Percentiles rank a stretch among this genome's conserved stretches.
Conservation (phyloP, 2,113 vertebrate species). For the Pteropus alecto region DNA sequence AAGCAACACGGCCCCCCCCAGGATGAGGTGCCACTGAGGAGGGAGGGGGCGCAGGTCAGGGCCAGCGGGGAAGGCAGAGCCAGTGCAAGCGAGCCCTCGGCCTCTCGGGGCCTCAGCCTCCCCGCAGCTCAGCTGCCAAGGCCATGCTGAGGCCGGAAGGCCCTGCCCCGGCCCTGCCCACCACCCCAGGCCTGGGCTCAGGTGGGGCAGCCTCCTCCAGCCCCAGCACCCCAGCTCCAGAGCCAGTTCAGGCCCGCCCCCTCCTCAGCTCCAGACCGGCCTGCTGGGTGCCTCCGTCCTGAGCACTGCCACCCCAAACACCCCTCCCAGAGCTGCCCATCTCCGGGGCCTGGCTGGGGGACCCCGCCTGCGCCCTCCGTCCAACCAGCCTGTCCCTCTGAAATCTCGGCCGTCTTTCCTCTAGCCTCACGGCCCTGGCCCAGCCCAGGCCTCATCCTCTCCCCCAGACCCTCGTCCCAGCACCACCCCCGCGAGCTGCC, state of each 20-base stretch:
- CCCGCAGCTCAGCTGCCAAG: not conserved
- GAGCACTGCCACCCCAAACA: not conserved
- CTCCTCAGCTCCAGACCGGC: not conserved
- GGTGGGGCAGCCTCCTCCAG: not conserved
- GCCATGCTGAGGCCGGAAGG: not conserved
- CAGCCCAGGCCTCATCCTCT: not conserved
- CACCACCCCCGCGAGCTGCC: not conserved
- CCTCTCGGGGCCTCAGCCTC: not conserved
- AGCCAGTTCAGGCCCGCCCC: not conserved
- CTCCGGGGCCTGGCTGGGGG: rapidly evolving
- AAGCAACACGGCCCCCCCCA: conserved; percentile 95
- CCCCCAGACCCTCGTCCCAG: rapidly evolving
- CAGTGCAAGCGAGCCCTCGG: not conserved
- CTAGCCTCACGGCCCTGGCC: not conserved
- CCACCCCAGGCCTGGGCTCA: too few species aligned
- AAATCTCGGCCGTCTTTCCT: not conserved
- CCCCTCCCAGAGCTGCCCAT: not conserved
- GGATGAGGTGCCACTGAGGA: conserved; percentile 95
- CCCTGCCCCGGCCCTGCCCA: not conserved
- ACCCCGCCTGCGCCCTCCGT: too few species aligned
- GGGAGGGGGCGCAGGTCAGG: conserved; percentile 69
- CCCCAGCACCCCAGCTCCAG: too few species aligned
- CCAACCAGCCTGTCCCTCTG: not conserved
- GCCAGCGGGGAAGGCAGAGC: not conserved
- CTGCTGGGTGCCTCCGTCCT: rapidly evolving